Evolutionary conservation across 2,797 vertebrate genomes (phyloP).

Genomic region (Loriculus beryllinus): DNA sequence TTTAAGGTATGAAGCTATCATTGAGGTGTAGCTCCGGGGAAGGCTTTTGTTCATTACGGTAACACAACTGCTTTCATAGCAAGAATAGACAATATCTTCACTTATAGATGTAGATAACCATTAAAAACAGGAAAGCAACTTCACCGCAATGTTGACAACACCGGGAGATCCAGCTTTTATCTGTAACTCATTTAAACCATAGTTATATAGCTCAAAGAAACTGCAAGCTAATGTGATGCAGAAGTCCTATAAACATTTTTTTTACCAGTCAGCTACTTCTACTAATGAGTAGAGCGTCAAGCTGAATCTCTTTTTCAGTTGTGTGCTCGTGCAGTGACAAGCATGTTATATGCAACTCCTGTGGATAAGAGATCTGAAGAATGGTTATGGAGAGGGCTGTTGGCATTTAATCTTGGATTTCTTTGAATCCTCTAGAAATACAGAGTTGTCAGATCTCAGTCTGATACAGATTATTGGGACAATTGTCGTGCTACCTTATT

Average conservation of each 20-base stretch:
- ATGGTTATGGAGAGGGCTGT: neutral
- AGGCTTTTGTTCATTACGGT: conserved; percentile 19
- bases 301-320: neutral
- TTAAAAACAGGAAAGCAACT: conserved; percentile 24
- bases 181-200: conserved; percentile 18
- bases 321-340: neutral
- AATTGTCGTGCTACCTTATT: neutral
- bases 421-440: neutral
- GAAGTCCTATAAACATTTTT: neutral
- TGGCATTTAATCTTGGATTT: neutral
- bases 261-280: neutral
- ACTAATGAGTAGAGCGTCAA: neutral
- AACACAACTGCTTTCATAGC: neutral
- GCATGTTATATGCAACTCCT: neutral
- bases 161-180: neutral
- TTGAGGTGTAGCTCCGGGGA: neutral
- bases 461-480: neutral
- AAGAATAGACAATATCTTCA: neutral
- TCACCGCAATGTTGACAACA: neutral
- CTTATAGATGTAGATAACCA: neutral
- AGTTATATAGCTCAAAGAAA: neutral
- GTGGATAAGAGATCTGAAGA: neutral
- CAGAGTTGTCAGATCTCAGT: rapidly evolving
- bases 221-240: neutral
- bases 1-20: neutral